Evolutionary conservation across 2,797 vertebrate genomes (phyloP).

Genomic region (Chaetodon trifasciatus): DNA sequence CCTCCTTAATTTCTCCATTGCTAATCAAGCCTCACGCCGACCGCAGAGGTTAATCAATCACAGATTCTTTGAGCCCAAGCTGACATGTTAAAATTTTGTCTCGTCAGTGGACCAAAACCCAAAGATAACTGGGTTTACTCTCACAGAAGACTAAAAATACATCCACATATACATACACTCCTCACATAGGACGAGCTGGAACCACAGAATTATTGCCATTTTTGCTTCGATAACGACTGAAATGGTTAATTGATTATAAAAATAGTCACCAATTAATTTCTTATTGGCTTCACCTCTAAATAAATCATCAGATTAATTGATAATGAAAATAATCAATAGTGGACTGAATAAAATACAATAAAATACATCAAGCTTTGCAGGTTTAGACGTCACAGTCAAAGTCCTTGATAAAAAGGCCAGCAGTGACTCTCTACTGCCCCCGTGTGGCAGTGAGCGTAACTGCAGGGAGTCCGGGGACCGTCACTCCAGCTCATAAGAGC

Average conservation of each 20-base stretch:
- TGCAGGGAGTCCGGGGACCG: background rate
- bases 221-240: background rate
- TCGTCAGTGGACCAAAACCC: background rate
- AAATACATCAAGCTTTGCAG: background rate
- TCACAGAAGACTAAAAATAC: background rate
- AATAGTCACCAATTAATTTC: background rate
- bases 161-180: no score
- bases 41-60: no score
- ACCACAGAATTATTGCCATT: background rate
- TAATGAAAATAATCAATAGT: background rate
- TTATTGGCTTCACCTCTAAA: background rate
- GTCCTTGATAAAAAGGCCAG: background rate
- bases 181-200: background rate
- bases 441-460: background rate
- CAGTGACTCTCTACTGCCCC: constrained; percentile 31
- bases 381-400: background rate
- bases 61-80: no score
- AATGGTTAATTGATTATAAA: background rate
- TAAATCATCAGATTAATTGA: background rate
- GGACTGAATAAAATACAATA: background rate
- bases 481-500: constrained; percentile 65
- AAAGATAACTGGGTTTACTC: background rate
- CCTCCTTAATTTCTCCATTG: background rate
- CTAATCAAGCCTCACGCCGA: no score
- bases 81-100: no score